Percentiles rank a stretch among this genome's conserved stretches.
Evolutionary conservation across 1,140 invertebrate genomes (phyloP).

Genomic region (Brachionus asplanchnoidis): DNA sequence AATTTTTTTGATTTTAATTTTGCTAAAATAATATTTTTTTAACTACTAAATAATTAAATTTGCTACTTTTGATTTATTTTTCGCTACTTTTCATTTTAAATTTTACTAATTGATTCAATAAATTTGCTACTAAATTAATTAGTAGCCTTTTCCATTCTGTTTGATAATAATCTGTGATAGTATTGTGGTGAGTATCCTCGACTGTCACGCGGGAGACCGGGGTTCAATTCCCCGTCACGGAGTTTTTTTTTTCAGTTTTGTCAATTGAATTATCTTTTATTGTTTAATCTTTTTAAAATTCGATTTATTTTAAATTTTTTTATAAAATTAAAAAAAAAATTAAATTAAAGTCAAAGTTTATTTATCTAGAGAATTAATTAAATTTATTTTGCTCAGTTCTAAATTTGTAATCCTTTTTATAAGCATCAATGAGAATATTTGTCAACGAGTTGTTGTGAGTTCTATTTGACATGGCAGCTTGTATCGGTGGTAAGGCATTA

Average conservation of each 20-base stretch:
- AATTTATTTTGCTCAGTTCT: not conserved
- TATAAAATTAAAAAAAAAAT: not conserved
- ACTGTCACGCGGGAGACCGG: not conserved
- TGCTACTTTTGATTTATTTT: too few relatives aligned
- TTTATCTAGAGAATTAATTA: not conserved
- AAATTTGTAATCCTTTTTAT: constrained; percentile 29
- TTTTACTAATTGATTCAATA: too few relatives aligned
- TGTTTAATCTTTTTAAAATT: not conserved
- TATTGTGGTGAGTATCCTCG: not conserved
- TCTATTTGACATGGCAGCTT: constrained; percentile 2
- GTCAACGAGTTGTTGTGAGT: constrained; percentile 3
- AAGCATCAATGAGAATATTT: constrained; percentile 17
- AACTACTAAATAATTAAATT: too few relatives aligned
- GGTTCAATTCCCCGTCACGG: not conserved
- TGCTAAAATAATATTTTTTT: too few relatives aligned
- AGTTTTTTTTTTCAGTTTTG: not conserved
- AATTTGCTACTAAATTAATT: too few relatives aligned
- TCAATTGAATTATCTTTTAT: not conserved
- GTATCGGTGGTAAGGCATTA: constrained; percentile 1
- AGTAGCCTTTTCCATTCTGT: not conserved
- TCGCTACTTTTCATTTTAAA: too few relatives aligned
- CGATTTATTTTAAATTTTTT: too few relatives aligned
- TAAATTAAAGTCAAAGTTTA: not conserved
- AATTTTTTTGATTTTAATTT: too few relatives aligned
- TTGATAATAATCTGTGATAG: not conserved